Evolutionary conservation across 2,888 invertebrate genomes (phyloP).

Genomic region (Siphonodentalium dalli): DNA sequence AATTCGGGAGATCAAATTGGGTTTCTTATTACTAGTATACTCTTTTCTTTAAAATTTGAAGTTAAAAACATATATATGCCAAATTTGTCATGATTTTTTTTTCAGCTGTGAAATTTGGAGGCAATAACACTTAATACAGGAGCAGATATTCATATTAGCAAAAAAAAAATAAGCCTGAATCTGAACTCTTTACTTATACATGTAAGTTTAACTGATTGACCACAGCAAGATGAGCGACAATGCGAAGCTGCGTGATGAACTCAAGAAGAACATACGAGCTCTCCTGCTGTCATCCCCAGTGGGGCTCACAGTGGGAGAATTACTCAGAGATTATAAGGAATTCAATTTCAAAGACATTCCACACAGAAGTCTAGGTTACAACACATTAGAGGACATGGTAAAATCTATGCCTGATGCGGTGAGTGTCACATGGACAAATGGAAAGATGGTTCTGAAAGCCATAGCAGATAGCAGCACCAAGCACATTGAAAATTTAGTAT

Average conservation of each 20-base stretch:
- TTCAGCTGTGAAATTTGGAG: no score
- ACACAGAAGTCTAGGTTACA: constrained; percentile 41
- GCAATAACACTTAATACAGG: no score
- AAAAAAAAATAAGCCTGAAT: no score
- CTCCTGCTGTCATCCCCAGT: constrained; percentile 45
- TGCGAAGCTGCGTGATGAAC: constrained; percentile 31
- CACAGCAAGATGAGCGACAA: constrained; percentile 31
- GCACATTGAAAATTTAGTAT: constrained; percentile 50
- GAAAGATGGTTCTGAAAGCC: constrained; percentile 37
- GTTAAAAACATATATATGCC: no score
- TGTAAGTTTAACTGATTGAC: no score
- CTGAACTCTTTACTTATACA: no score
- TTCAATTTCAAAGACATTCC: constrained; percentile 43
- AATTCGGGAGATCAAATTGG: no score
- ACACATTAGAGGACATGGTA: constrained; percentile 37
- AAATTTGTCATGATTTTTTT: no score
- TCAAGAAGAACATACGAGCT: constrained; percentile 45
- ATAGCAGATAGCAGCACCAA: constrained; percentile 41
- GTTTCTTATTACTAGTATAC: no score
- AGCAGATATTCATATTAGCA: no score
- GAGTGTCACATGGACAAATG: constrained; percentile 31
- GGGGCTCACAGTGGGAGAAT: constrained; percentile 42
- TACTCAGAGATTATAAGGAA: constrained; percentile 40
- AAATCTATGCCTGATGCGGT: constrained; percentile 46
- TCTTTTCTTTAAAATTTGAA: no score